Conservation (phyloP, 2,888 invertebrate species). For the Hedychridium roseum region DNA sequence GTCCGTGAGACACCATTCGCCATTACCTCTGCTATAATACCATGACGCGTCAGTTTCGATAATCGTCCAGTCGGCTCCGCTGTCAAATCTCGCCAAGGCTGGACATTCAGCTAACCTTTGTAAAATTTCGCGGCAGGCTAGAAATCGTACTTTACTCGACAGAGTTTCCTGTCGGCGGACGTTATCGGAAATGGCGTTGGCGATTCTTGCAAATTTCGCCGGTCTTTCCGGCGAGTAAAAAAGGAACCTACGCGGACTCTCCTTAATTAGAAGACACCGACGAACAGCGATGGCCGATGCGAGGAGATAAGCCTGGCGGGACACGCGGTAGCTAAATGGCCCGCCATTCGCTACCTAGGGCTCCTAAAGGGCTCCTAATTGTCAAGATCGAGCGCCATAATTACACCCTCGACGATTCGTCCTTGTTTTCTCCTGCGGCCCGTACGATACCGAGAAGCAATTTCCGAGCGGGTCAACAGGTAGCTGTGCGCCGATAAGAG, state of each 20-base stretch:
- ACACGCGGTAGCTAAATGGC: slow-evolving; percentile 44
- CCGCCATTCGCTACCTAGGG: slow-evolving; percentile 49
- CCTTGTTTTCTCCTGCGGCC: slow-evolving; percentile 15
- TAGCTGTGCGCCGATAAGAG: no score
- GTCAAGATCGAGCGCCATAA: slow-evolving; percentile 54
- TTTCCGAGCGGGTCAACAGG: no score
- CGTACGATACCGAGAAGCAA: no score
- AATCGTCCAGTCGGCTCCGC: slow-evolving; percentile 36
- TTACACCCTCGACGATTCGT: slow-evolving; percentile 43
- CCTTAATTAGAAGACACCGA: slow-evolving; percentile 56
- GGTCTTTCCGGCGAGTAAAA: slow-evolving; percentile 16
- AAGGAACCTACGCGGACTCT: slow-evolving; percentile 25
- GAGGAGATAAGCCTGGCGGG: slow-evolving; percentile 45
- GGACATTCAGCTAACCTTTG: no score
- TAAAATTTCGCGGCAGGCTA: no score
- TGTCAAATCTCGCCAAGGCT: slow-evolving; percentile 32
- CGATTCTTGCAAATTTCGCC: slow-evolving; percentile 16
- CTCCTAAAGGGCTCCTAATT: slow-evolving; percentile 50
- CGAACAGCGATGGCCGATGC: slow-evolving; percentile 52
- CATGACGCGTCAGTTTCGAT: slow-evolving; percentile 37
- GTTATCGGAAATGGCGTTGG: no score
- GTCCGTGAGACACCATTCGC: slow-evolving; percentile 24
- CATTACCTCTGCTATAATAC: slow-evolving; percentile 39
- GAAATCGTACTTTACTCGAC: no score
- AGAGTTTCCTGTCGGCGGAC: no score